Percentiles rank a stretch among this genome's conserved stretches.
Conservation (phyloP, 2,113 vertebrate genomes). For the Planiliza haematocheilus region DNA sequence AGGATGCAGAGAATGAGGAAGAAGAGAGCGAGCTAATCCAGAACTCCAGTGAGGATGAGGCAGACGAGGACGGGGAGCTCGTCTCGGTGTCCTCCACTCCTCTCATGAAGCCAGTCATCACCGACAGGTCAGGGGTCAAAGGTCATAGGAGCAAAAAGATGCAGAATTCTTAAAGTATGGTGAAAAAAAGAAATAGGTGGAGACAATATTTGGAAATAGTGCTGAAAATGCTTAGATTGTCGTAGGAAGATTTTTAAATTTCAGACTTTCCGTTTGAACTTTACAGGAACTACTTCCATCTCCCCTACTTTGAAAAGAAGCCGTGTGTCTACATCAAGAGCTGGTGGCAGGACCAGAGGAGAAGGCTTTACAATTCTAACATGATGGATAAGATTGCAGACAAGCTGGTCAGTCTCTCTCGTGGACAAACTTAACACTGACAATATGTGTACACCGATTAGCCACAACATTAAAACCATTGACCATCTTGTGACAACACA, state of each 20-base stretch:
- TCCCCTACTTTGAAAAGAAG: constrained; percentile 96
- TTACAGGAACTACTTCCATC: constrained; percentile 94
- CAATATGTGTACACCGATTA: background rate
- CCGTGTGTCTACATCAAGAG: constrained; percentile 97
- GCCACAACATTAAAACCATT: too few species aligned
- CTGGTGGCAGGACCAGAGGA: constrained; percentile 98
- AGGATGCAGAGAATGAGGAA: constrained; percentile 86
- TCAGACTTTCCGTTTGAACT: background rate
- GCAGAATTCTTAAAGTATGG: background rate
- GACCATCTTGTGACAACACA: too few species aligned
- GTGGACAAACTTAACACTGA: background rate
- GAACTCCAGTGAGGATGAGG: constrained; percentile 93
- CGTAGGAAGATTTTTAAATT: background rate
- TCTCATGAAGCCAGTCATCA: constrained; percentile 91
- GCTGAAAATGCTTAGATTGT: too few species aligned
- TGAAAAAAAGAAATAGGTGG: background rate
- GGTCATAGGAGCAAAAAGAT: background rate
- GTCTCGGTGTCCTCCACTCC: constrained; percentile 89
- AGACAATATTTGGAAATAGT: too few species aligned
- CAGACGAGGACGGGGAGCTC: constrained; percentile 84
- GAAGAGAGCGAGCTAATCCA: constrained; percentile 94
- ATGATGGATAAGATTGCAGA: constrained; percentile 97
- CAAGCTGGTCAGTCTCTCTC: constrained; percentile 88
- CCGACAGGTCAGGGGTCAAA: constrained; percentile 88
- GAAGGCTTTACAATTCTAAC: constrained; percentile 95